Base-by-base conservation (phyloP, 2,888 invertebrate species). In the Uropetala carovei region DNA sequence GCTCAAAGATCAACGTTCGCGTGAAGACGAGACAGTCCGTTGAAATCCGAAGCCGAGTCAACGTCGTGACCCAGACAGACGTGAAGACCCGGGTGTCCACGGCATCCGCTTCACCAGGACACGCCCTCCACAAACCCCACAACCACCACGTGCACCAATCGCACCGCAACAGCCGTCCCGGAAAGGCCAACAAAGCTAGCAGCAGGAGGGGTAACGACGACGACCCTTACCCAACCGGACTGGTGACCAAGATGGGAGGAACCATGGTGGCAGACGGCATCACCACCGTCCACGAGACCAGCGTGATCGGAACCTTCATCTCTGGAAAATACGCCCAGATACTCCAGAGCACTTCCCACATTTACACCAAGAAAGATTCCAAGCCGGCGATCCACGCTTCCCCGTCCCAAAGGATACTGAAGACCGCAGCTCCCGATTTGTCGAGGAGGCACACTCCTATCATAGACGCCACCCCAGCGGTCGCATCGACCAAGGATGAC, bases 241-340 rank as follows among this genome's bases (percentile, higher is more conserved):
- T 98, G 92, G 98, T 98, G 0, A 98, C 98, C 10, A 98, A 97
- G 94, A 96, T 98, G 92, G 98, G 98, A 83, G 98, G 98, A 43
- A 98, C 98, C 9, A 96, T 98, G 92, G 97, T 98, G 8, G 57
- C 30, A 94, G 98, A 98, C 94, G 98, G 98, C 1, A 95, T 97
- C 3, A 98, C 98, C 9, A 98, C 98, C 0, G 96, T 98, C 10
- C 98, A 98, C 94, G 98, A 98, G 95, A 98, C 98, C 0, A 98
- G 97, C 94, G 98, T 98, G n/a, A 97, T 98, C 94, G 98, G 98
- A 57, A 98, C 98, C 7, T 98, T 97, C 94, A 98, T 98, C 94
- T 97, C 97, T 91, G 98, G 98, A 75, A 98, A 98, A 95, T 98
- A 98, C 94, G 98, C 98, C 5, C 98, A 98, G 95, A 97, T 98